Evolutionary conservation across 2,113 vertebrate species (phyloP).

Genomic region (Scomber japonicus): DNA sequence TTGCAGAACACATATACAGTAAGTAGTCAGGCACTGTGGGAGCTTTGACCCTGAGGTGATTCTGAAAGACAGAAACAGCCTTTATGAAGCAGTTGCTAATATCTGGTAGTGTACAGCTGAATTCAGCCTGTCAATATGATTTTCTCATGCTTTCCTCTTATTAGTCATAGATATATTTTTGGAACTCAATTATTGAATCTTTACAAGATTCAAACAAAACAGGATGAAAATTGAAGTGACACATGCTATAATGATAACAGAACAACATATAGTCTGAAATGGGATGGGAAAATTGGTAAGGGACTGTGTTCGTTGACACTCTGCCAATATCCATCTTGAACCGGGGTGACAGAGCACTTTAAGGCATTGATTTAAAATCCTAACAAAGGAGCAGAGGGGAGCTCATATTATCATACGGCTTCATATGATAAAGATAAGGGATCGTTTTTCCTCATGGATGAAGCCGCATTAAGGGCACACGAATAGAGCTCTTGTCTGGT

Average conservation of each 20-base stretch:
- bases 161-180: not conserved
- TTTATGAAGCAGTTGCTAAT: constrained; percentile 25
- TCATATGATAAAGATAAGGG: constrained; percentile 19
- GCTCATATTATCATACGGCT: constrained; percentile 36
- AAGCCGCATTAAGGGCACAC: constrained; percentile 48
- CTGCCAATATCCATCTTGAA: constrained; percentile 42
- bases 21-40: not conserved
- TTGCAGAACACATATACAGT: not conserved
- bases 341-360: constrained; percentile 34
- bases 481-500: constrained; percentile 40
- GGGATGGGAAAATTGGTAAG: not conserved
- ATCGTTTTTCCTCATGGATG: constrained; percentile 49
- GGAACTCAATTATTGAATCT: not conserved
- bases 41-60: constrained; percentile 31
- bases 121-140: not conserved
- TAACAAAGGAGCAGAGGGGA: constrained; percentile 28
- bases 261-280: not conserved
- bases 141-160: not conserved
- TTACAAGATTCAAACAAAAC: not conserved
- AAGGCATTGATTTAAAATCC: constrained; percentile 53
- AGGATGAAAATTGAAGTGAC: not conserved
- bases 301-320: constrained; percentile 10
- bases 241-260: not conserved
- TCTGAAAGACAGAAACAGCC: constrained; percentile 13
- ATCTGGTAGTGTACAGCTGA: constrained; percentile 5